A percentile compares a stretch with the other conserved stretches of the same genome.
These are phyloP conservation scores for Acridotheres tristis DNA, from an alignment of 2,797 vertebrate genomes.

Conservation along the genomic window DNA sequence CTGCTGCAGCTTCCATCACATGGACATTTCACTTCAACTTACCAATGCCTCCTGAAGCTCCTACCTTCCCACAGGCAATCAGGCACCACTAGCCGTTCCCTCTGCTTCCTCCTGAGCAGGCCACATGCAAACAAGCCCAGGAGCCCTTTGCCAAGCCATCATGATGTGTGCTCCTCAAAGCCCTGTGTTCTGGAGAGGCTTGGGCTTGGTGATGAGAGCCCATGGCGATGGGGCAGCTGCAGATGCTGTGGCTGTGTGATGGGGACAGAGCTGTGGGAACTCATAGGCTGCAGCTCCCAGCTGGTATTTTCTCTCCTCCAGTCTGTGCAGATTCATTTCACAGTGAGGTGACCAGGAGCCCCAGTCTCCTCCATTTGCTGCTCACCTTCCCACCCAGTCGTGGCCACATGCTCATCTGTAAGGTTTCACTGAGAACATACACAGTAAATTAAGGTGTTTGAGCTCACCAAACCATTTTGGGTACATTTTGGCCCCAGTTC, in stretches of 20 bases:
- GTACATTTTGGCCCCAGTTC: not conserved
- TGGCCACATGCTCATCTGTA: not conserved
- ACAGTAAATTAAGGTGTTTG: not conserved
- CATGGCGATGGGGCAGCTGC: not conserved
- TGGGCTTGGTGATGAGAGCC: not conserved
- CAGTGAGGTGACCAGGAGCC: not conserved
- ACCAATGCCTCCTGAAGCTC: not conserved
- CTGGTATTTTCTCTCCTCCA: not conserved
- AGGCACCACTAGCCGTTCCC: not conserved
- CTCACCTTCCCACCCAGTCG: not conserved
- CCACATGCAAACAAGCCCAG: not conserved
- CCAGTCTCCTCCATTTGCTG: not conserved
- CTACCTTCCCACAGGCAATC: not conserved
- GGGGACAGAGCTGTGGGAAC: not conserved
- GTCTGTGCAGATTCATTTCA: not conserved
- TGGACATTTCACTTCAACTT: not conserved
- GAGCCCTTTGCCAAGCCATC: not conserved
- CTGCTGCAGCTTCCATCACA: not conserved
- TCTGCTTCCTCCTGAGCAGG: fast-evolving
- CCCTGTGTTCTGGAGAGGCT: not conserved
- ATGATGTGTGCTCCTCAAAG: not conserved
- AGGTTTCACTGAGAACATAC: not conserved
- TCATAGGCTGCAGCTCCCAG: not conserved
- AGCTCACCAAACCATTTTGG: not conserved
- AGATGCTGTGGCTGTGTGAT: not conserved